phyloP scores from a whole-genome alignment of 2,888 invertebrate species.

The Troilus luridus region DNA sequence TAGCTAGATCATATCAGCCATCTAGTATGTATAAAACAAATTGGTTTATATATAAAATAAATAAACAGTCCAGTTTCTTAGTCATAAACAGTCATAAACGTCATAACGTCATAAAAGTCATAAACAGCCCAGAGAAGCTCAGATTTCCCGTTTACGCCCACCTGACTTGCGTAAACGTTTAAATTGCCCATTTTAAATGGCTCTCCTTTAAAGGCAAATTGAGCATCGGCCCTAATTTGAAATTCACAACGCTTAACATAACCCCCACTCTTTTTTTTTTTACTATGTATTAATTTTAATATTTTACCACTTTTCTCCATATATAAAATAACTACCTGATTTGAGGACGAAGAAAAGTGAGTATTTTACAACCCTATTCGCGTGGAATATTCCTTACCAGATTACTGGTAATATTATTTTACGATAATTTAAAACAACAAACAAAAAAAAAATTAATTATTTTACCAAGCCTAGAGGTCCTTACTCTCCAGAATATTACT shows the following conservation, averaged over 20 bases:
- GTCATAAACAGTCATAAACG: not conserved
- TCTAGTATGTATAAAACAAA: no score
- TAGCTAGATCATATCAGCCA: no score
- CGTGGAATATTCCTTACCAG: not conserved
- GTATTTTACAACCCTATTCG: not conserved
- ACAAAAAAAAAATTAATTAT: not conserved
- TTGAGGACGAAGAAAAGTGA: not conserved
- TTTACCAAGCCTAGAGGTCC: not conserved
- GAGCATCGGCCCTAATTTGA: not conserved
- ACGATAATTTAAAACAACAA: not conserved
- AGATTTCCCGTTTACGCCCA: not conserved
- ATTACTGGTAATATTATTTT: not conserved
- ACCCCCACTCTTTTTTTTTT: not conserved
- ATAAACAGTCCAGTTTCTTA: no score
- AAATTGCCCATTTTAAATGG: constrained; percentile 28
- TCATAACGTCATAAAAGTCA: no score
- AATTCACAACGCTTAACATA: not conserved
- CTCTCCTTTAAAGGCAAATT: constrained; percentile 17
- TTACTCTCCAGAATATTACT: not conserved
- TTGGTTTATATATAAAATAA: no score
- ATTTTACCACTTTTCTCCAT: not conserved
- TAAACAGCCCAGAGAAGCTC: not conserved
- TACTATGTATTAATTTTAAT: not conserved
- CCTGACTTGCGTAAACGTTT: not conserved
- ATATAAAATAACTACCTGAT: not conserved